These are phyloP conservation scores for Porphyrio hochstetteri DNA, from an alignment of 2,113 vertebrate genomes.

Conservation along the genomic window DNA sequence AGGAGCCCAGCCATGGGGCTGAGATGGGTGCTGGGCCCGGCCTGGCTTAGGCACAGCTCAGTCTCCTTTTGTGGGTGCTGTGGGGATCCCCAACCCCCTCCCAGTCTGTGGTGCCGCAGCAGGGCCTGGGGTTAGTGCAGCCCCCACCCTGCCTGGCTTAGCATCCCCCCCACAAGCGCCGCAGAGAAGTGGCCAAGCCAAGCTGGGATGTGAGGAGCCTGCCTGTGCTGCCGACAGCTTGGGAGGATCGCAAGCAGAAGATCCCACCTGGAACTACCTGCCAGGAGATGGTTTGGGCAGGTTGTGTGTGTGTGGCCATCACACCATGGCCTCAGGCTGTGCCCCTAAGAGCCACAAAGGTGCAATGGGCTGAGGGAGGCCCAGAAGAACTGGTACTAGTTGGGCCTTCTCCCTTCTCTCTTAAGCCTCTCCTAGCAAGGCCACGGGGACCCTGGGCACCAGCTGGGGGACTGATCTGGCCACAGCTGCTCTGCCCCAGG, in stretches of 20 bases:
- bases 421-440: not conserved
- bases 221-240: not conserved
- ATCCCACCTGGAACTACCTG: not conserved
- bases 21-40: slow-evolving; percentile 3
- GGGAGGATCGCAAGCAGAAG: not conserved
- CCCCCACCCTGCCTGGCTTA: not conserved
- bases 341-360: not conserved
- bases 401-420: not conserved
- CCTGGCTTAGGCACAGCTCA: not conserved
- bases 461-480: not conserved
- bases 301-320: rapidly evolving
- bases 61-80: not conserved
- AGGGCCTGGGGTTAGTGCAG: not conserved
- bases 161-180: not conserved
- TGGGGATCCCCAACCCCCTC: not conserved
- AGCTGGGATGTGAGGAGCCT: not conserved
- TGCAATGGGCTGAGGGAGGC: not conserved
- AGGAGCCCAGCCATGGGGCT: not conserved
- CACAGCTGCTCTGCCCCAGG: not conserved
- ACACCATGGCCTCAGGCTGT: not conserved
- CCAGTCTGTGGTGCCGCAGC: not conserved
- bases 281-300: not conserved
- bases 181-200: not conserved
- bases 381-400: not conserved
- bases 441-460: rapidly evolving